Conservation (phyloP, 2,113 vertebrate species). For the Pedionomus torquatus region DNA sequence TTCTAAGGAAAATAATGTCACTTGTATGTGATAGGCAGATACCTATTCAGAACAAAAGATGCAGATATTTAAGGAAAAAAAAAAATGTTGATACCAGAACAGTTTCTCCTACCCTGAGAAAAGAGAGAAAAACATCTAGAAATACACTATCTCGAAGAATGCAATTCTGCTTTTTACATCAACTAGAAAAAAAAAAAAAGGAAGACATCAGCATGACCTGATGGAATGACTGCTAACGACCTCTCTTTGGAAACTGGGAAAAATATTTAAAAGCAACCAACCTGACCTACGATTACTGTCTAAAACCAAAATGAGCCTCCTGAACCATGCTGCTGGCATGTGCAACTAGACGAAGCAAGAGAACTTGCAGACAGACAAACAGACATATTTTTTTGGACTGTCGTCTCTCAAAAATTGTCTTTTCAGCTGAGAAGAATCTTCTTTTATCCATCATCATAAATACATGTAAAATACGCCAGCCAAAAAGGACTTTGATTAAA, state of each 20-base stretch:
- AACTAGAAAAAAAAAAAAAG: background rate
- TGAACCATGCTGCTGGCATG: background rate
- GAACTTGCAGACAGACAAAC: background rate
- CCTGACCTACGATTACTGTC: background rate
- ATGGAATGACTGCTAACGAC: background rate
- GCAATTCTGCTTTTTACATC: background rate
- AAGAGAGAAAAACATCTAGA: background rate
- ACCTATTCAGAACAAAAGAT: background rate
- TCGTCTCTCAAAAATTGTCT: background rate
- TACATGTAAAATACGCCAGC: background rate
- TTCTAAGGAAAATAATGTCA: background rate
- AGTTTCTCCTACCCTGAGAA: background rate
- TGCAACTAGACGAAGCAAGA: background rate
- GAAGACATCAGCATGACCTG: rapidly evolving
- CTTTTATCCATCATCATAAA: background rate
- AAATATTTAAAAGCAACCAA: background rate
- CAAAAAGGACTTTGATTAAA: background rate
- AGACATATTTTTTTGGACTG: background rate
- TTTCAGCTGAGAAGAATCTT: background rate
- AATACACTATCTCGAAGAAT: background rate
- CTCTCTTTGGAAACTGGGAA: background rate
- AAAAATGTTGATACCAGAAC: background rate
- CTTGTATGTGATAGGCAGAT: background rate
- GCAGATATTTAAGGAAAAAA: background rate
- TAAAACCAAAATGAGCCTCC: background rate